Evolutionary conservation across 2,888 invertebrate genomes (phyloP), one percentile per base, ranked within the genome.

Genomic region (Parnassius glacialis): DNA sequence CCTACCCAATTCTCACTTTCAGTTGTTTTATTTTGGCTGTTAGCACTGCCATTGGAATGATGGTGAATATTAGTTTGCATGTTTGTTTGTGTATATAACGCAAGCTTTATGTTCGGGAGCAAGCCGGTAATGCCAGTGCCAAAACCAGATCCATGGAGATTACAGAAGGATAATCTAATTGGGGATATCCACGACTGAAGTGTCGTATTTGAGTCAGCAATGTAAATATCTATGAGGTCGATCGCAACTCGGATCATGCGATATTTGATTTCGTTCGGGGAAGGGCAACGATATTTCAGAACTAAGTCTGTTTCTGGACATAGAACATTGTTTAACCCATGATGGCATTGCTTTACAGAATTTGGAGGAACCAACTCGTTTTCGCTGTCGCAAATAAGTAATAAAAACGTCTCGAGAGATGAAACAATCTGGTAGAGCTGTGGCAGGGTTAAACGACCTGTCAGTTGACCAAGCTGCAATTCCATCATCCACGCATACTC

Each of bases 401-500:
- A 92, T 41, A 97, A 82, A 65, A 99, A 95, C 0, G 98, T 97
- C 89, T 99, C 98, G 59, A 99, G 83, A 2, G 97, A 96, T 25
- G 97, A 96, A 12, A 97, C 93, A 10, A 99, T 93, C 76, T 97
- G 96, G 77, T 97, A 96, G 0, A 99, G 80, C 92, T 96, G 98
- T 0, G 98, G 97, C 41, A 96, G 92, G 0, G 98, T 97, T 54
- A 99, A 90, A 76, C 97, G 96, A 0, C 98, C 99, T 41, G 96
- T 97, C 13, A 99, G 86, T 82, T 98, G 98, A 0, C 99, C 99
- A 52, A 99, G 85, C 72, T 98, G 97, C 5, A 98, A 93, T 84
- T 99, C 99, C 73, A 99, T 94, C 73, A 99, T 92, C 99, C 99
- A 99, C 0, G 96, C 97, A 81, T 99, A 99, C 81, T 99, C 99